Evolutionary conservation across 2,888 invertebrate species (phyloP).

Genomic region (Diloba caeruleocephala): DNA sequence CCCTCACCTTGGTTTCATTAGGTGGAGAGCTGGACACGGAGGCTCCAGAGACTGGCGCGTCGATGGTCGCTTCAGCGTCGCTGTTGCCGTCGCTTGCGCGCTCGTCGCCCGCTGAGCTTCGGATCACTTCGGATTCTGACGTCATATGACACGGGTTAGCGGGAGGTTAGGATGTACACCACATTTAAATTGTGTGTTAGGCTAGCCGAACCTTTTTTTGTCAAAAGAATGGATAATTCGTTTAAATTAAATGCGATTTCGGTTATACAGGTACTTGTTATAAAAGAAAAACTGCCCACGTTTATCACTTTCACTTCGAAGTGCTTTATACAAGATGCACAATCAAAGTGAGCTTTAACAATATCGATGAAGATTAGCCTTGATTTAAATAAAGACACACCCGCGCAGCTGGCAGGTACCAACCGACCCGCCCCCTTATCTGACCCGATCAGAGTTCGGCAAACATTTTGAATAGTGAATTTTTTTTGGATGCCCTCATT

Average conservation of each 20-base stretch:
- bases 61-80: slow-evolving; percentile 80
- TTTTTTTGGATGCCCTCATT: too few relatives aligned
- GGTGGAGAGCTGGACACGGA: slow-evolving; percentile 88
- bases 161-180: background rate
- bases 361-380: too few relatives aligned
- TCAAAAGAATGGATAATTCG: too few relatives aligned
- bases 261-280: background rate
- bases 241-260: background rate
- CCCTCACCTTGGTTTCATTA: slow-evolving; percentile 85
- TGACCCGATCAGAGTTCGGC: too few relatives aligned
- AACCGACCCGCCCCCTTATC: too few relatives aligned
- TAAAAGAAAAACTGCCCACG: background rate
- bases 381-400: too few relatives aligned
- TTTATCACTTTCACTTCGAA: background rate
- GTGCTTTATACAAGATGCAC: too few relatives aligned
- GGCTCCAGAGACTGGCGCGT: slow-evolving; percentile 83
- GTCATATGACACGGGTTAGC: slow-evolving; percentile 14
- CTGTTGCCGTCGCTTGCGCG: slow-evolving; percentile 85
- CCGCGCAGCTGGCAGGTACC: too few relatives aligned
- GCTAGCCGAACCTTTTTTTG: background rate
- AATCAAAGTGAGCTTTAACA: too few relatives aligned
- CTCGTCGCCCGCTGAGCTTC: slow-evolving; percentile 82
- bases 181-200: background rate
- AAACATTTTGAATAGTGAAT: too few relatives aligned
- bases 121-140: slow-evolving; percentile 80